These are phyloP conservation scores for Drosophila tristis DNA, from an alignment of 1,140 invertebrate species.

Conservation along the genomic window DNA sequence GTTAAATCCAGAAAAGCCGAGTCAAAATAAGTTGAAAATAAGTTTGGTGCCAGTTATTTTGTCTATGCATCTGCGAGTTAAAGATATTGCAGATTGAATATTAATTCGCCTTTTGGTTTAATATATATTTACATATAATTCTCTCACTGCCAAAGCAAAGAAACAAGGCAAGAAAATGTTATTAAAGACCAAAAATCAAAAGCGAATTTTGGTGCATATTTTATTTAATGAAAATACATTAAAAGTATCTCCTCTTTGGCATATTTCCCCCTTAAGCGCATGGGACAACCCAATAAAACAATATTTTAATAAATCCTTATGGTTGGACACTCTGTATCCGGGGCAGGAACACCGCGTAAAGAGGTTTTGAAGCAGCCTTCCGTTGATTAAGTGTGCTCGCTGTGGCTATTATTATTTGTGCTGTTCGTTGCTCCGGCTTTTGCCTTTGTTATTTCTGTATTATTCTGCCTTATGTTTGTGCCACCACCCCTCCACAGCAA, in stretches of 20 bases:
- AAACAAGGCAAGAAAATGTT: no score
- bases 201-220: no score
- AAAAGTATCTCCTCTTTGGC: not conserved
- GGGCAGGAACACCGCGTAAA: constrained; percentile 20
- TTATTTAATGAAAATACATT: not conserved
- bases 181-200: no score
- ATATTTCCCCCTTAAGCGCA: not conserved
- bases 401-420: constrained; percentile 52
- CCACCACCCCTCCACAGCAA: constrained; percentile 43
- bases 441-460: constrained; percentile 57
- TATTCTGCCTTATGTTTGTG: constrained; percentile 70
- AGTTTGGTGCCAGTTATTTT: no score
- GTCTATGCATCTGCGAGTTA: no score
- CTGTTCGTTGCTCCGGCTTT: constrained; percentile 17
- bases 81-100: no score
- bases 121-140: no score
- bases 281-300: constrained; percentile 9
- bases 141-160: no score
- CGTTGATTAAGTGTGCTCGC: constrained; percentile 64
- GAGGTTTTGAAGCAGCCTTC: constrained; percentile 46
- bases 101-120: no score
- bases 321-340: constrained; percentile 2
- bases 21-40: no score
- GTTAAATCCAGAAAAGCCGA: no score
- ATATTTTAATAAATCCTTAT: constrained; percentile 44